Evolutionary conservation across 2,113 vertebrate genomes (phyloP).

Genomic region (Lepisosteus oculatus): DNA sequence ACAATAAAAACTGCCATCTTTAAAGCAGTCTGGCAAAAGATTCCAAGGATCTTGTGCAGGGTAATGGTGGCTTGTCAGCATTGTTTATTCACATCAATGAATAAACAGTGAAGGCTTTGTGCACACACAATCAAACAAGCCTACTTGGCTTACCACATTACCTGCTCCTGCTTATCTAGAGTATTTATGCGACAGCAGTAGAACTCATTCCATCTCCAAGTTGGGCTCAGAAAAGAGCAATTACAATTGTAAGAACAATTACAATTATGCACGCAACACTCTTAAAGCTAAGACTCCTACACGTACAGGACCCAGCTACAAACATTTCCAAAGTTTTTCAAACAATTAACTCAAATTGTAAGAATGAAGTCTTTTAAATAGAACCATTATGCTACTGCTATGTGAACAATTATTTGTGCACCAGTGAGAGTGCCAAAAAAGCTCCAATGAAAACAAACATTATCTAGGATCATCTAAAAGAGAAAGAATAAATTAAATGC

Average conservation of each 20-base stretch:
- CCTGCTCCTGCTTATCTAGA: conserved; percentile 22
- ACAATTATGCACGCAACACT: conserved; percentile 31
- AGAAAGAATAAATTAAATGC: no score
- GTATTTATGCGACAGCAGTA: conserved; percentile 16
- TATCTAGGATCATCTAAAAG: no score
- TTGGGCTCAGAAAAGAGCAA: conserved; percentile 32
- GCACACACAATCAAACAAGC: background rate
- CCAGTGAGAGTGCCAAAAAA: conserved; percentile 36
- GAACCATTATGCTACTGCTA: conserved; percentile 41
- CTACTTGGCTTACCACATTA: conserved; percentile 17
- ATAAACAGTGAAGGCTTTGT: background rate
- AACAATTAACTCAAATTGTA: conserved; percentile 38
- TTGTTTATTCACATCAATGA: background rate
- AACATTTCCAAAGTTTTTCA: conserved; percentile 38
- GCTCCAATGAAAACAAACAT: no score
- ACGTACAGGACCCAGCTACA: conserved; percentile 25
- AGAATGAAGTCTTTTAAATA: conserved; percentile 42
- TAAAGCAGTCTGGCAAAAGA: background rate
- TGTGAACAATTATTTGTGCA: conserved; percentile 37
- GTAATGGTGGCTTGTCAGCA: background rate
- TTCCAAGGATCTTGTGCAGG: background rate
- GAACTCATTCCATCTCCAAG: conserved; percentile 13
- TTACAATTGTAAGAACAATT: no score
- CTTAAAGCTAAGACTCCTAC: conserved; percentile 35
- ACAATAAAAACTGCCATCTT: background rate